A percentile compares a stretch with the other conserved stretches of the same genome.
phyloP scores from a whole-genome alignment of 2,797 vertebrate species.

The Neosilurus mollespiculum region DNA sequence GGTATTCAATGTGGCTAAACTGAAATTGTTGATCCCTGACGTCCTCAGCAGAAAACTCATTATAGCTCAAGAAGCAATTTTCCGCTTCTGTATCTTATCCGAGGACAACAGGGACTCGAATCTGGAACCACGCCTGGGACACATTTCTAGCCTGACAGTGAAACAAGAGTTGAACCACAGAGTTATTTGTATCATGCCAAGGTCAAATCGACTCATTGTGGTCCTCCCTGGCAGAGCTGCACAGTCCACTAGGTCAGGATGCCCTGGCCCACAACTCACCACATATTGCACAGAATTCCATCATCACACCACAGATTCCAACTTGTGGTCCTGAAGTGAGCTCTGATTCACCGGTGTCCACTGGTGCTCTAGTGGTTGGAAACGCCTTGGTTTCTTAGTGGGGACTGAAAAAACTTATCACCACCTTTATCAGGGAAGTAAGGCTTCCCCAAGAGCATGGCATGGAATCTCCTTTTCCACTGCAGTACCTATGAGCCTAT shows the following conservation, averaged over 20 bases:
- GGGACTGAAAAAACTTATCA: background rate
- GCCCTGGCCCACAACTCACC: background rate
- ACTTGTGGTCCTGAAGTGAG: background rate
- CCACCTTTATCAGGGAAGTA: background rate
- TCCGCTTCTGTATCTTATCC: background rate
- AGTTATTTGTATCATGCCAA: background rate
- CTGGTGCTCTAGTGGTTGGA: background rate
- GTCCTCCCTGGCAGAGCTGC: background rate
- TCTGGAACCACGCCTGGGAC: background rate
- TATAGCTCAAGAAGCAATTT: background rate
- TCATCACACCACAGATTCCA: background rate
- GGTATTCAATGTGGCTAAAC: too few relatives aligned
- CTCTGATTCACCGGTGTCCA: background rate
- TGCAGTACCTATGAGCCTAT: background rate
- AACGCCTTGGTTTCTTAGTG: background rate
- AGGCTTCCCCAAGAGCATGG: background rate
- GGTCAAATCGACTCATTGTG: background rate
- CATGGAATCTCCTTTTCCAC: background rate
- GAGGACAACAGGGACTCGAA: background rate
- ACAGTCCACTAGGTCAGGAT: slow-evolving; percentile 12
- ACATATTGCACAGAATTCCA: background rate
- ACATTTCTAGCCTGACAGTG: background rate
- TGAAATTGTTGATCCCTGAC: background rate
- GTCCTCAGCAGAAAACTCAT: background rate
- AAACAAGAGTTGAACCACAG: background rate